Percentiles rank a stretch among this genome's conserved stretches.
Evolutionary conservation across 2,888 invertebrate species (phyloP).

Genomic region (Chymomyza procnemis): DNA sequence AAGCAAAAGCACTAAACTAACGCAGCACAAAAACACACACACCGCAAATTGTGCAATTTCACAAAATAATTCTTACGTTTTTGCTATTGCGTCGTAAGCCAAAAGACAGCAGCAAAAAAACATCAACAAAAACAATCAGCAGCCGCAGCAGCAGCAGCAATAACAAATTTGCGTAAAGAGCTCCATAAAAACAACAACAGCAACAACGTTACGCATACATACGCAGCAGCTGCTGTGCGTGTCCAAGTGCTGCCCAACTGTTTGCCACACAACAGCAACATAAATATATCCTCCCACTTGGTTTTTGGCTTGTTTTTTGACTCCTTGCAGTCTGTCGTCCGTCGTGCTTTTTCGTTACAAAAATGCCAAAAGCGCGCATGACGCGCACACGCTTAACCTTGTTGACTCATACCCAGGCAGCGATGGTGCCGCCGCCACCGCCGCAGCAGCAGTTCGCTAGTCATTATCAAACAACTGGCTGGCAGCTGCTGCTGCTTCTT

Average conservation of each 20-base stretch:
- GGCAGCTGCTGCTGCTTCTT: neutral
- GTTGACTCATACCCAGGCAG: slow-evolving; percentile 55
- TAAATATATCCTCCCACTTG: neutral
- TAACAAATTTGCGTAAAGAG: slow-evolving; percentile 16
- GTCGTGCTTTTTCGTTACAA: neutral
- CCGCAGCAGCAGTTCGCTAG: slow-evolving; percentile 15
- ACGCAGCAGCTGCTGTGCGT: neutral
- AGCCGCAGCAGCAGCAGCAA: too few species aligned
- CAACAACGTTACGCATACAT: neutral
- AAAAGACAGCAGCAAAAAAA: slow-evolving; percentile 31
- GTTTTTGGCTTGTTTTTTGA: neutral
- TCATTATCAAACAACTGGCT: neutral
- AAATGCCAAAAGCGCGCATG: too few species aligned
- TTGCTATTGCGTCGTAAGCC: slow-evolving; percentile 64
- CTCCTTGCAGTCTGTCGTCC: neutral
- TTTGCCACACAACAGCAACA: slow-evolving; percentile 6
- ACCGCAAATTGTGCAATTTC: slow-evolving; percentile 21
- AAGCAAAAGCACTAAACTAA: slow-evolving; percentile 24
- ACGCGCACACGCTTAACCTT: slow-evolving; percentile 43
- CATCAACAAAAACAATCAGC: slow-evolving; percentile 40
- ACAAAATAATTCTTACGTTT: slow-evolving; percentile 32
- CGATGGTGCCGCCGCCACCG: slow-evolving; percentile 17
- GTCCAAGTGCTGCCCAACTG: slow-evolving; percentile 3
- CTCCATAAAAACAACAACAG: neutral
- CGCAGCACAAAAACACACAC: neutral